Evolutionary conservation across 2,888 invertebrate species (phyloP).

Genomic region (Geotrupes spiniger): DNA sequence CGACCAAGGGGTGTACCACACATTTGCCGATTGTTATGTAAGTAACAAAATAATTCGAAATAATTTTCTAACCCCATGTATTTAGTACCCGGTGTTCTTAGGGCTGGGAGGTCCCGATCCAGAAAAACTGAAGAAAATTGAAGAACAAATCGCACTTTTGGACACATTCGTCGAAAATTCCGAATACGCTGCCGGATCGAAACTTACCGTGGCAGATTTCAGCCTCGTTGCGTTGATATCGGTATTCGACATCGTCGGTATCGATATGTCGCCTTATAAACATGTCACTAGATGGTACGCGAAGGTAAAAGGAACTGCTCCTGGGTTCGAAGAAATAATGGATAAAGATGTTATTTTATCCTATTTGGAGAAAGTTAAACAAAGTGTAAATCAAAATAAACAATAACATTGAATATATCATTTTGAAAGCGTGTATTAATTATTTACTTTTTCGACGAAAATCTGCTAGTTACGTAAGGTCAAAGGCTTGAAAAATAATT

Average conservation of each 20-base stretch:
- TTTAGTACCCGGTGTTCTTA: slow-evolving; percentile 50
- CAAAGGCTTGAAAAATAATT: too few relatives aligned
- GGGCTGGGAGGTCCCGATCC: slow-evolving; percentile 53
- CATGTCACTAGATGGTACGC: slow-evolving; percentile 66
- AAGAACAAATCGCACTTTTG: slow-evolving; percentile 65
- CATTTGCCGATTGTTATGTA: slow-evolving; percentile 71
- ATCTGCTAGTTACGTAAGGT: too few relatives aligned
- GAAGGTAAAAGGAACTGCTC: slow-evolving; percentile 56
- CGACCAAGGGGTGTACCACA: slow-evolving; percentile 71
- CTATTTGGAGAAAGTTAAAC: too few relatives aligned
- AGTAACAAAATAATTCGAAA: slow-evolving; percentile 45
- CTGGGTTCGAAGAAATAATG: slow-evolving; percentile 54
- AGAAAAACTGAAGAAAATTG: slow-evolving; percentile 66
- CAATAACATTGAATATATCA: too few relatives aligned
- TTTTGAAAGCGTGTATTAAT: too few relatives aligned
- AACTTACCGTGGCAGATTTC: slow-evolving; percentile 76
- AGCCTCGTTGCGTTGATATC: slow-evolving; percentile 66
- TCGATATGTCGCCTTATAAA: slow-evolving; percentile 66
- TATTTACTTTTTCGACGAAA: too few relatives aligned
- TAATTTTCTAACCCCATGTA: neutral
- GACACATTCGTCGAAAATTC: slow-evolving; percentile 71
- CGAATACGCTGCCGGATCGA: slow-evolving; percentile 69
- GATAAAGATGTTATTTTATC: too few relatives aligned
- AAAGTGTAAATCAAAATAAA: too few relatives aligned
- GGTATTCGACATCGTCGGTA: slow-evolving; percentile 60